Base-by-base conservation (phyloP, 2,797 vertebrate genomes). In the Streptopelia turtur region DNA sequence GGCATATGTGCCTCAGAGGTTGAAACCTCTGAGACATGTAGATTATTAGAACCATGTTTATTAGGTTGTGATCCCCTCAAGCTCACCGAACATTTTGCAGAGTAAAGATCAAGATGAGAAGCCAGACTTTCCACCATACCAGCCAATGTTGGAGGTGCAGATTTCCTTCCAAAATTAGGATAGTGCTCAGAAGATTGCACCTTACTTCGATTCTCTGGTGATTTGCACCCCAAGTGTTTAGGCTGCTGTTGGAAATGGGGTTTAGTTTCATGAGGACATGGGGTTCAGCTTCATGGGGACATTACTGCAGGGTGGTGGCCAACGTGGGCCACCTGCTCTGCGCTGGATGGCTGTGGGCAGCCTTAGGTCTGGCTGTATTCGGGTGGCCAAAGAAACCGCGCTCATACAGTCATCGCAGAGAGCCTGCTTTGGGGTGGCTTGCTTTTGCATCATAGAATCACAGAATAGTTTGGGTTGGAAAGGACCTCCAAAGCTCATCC, bases 231-330 rank as follows among this genome's bases (percentile, higher is more conserved):
- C 59, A 17, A 35, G 9, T 6, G 10, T 49, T 69, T 3, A 53
- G 20, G 47, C 33, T 81, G 25, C 68, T 89, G 88, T 77, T 86
- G 52, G 53, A 86, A 91, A 22, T n/a, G n/a, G 16, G 15, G 6
- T 72, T 74, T 84, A 77, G 33, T 0, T 25, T 52, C 25, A 35
- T 0, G 0, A 50, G 31, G 70, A 24, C 3, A 0, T 66, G 37
- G 5, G 37, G 0, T 88, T 76, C 77, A 63, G 43, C 35, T 25
- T 52, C 25, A 35, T 0, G 0, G 50, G 31, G 70, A 24, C 3
- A 0, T 66, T 74, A 31, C 63, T 81, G 57, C 64, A 89, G 87
- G 18, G 27, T 41, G 25, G 23, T 55, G 66, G 91, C 56, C 5
- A 5, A 37, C 56, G 56, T 52, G 33, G 33, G n/a, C 43, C 27